A percentile compares a stretch with the other conserved stretches of the same genome.
Evolutionary conservation across 1,140 invertebrate species (phyloP).

Genomic region (Hydropsyche tenuis): DNA sequence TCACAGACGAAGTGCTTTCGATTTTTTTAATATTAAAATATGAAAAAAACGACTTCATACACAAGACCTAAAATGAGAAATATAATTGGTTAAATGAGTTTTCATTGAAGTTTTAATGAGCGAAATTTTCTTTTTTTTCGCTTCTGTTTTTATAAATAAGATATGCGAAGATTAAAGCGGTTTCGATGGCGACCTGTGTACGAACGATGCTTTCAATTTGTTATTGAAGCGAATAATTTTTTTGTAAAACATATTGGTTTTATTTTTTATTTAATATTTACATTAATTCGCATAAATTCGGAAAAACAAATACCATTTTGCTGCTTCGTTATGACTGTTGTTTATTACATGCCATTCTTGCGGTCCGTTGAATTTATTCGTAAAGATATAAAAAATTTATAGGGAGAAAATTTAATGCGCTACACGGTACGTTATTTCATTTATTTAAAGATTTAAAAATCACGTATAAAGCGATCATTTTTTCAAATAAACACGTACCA

Average conservation of each 20-base stretch:
- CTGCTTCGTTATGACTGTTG: conserved; percentile 4
- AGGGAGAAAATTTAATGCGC: not conserved
- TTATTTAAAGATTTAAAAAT: not conserved
- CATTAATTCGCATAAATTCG: too few relatives aligned
- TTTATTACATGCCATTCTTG: conserved; percentile 8
- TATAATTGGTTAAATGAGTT: conserved; percentile 22
- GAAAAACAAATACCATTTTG: too few relatives aligned
- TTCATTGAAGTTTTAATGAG: conserved; percentile 15
- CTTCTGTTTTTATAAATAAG: not conserved
- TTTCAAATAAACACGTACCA: too few relatives aligned
- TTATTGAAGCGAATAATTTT: too few relatives aligned
- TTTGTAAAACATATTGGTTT: too few relatives aligned
- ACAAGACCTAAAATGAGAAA: conserved; percentile 1
- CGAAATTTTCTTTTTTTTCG: conserved; percentile 3
- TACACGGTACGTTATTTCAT: not conserved
- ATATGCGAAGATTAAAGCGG: not conserved
- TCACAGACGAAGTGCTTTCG: not conserved
- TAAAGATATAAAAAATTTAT: conserved; percentile 12
- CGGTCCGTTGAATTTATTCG: conserved; percentile 15
- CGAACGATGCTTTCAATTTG: not conserved
- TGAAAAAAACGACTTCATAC: not conserved
- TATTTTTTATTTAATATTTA: too few relatives aligned
- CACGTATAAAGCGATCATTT: not conserved
- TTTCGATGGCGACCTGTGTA: not conserved
- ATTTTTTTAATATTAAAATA: not conserved